Evolutionary conservation across 2,888 invertebrate genomes (phyloP).

Genomic region (Zygogramma bicolorata): DNA sequence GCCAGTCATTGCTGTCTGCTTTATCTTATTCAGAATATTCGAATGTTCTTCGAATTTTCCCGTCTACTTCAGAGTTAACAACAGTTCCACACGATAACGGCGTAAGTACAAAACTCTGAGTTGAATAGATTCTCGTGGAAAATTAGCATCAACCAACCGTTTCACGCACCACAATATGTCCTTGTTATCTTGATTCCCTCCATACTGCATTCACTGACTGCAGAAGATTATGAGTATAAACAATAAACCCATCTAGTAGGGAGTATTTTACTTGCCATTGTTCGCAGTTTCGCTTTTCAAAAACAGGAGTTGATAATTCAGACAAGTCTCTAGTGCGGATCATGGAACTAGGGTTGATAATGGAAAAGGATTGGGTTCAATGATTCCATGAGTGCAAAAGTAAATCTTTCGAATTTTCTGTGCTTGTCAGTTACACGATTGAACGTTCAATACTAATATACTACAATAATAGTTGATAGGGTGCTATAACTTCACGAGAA

Average conservation of each 20-base stretch:
- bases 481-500: no score
- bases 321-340: not conserved
- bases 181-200: constrained; percentile 10
- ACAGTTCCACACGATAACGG: constrained; percentile 9
- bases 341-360: not conserved
- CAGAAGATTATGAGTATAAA: constrained; percentile 44
- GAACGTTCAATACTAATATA: no score
- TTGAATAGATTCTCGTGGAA: constrained; percentile 11
- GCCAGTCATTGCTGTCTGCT: not conserved
- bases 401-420: no score
- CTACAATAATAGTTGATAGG: no score
- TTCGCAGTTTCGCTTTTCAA: constrained; percentile 37
- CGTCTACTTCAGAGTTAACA: not conserved
- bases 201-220: not conserved
- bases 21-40: not conserved
- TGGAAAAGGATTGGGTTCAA: not conserved
- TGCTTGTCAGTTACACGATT: no score
- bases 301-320: constrained; percentile 32
- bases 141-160: constrained; percentile 11
- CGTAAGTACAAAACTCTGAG: not conserved
- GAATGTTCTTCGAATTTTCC: not conserved
- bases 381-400: no score
- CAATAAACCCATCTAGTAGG: constrained; percentile 44
- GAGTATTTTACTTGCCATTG: constrained; percentile 45
- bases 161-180: constrained; percentile 20